Evolutionary conservation across 2,888 invertebrate genomes (phyloP), one percentile per base, ranked within the genome.

Genomic region (Galerucella calmariensis): DNA sequence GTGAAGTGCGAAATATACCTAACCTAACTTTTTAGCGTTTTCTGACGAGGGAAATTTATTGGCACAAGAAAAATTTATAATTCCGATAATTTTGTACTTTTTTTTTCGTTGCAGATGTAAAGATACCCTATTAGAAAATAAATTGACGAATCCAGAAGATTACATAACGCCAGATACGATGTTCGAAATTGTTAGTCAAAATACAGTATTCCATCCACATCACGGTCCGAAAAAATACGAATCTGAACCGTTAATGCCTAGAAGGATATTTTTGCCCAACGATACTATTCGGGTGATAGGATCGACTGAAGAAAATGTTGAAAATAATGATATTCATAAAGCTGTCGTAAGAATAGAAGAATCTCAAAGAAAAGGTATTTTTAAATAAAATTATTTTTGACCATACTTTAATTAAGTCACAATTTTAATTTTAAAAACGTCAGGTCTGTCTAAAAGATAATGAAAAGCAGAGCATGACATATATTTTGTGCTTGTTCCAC

Each of bases 261-360:
- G 92, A 58, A 89, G 93, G 59, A 89, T 94, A 67, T 94, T 90
- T 81, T 89, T 94, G 14, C 90, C 94, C 10, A 92, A 94, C 80
- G 93, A 94, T 81, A 94, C 93, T 75, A 90, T 95, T 48, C 93
- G 94, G 81, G 91, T 94, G 11, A 90, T 91, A 56, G 91, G 93
- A 69, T 90, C 92, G 0, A 67, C 72, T 5, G 78, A 80, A 48
- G 74, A 72, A 59, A 41, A 11, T 90, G 78, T 91, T 91, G 79
- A 90, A 90, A 93, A 93, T 83, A 92, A 91, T 82, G 35, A 75
- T 44, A 56, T n/a, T 4, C 66, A 63, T n/a, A 77, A 72, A 65
- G 75, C 78, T n/a, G 74, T 76, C 35, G 81, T 81, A 1, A 78
- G 75, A 72, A 69, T 80, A 16, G 81, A 82, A 75, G 79, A 81